Conservation (phyloP, 2,888 invertebrate genomes). For the Lasioglossum lativentre region DNA sequence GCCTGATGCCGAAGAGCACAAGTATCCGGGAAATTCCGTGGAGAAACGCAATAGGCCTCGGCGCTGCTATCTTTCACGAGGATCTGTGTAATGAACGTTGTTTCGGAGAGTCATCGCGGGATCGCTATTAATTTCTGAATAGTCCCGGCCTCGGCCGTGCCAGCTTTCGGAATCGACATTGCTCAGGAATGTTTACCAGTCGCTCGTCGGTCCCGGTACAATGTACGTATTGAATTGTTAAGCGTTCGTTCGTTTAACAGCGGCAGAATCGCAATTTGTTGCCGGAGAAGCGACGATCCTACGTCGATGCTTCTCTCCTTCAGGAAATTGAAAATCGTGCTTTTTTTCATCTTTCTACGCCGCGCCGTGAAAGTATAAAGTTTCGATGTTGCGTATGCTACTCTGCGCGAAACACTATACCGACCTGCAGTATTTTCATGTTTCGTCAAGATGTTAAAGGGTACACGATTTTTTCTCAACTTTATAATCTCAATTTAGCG, state of each 20-base stretch:
- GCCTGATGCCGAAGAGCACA: conserved; percentile 1
- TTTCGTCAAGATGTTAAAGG: neutral
- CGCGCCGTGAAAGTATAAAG: neutral
- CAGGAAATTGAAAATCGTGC: neutral
- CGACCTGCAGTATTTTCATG: neutral
- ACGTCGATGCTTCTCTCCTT: no score
- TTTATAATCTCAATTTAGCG: neutral
- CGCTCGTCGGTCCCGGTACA: neutral
- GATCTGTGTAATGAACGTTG: conserved; percentile 29
- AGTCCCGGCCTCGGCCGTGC: neutral
- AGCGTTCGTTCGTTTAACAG: neutral
- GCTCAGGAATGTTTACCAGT: neutral
- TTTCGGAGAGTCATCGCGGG: conserved; percentile 9
- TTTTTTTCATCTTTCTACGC: no score
- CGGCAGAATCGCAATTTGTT: neutral
- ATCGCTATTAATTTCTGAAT: conserved; percentile 23
- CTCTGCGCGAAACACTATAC: neutral
- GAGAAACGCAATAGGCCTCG: conserved; percentile 23
- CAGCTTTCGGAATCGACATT: conserved; percentile 17
- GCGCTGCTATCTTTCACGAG: conserved; percentile 15
- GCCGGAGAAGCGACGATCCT: neutral
- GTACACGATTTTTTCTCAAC: no score
- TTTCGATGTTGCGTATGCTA: neutral
- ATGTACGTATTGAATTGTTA: neutral
- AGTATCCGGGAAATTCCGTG: conserved; percentile 57